Evolutionary conservation across 2,888 invertebrate species (phyloP).

Genomic region (Uloborus plumipes): DNA sequence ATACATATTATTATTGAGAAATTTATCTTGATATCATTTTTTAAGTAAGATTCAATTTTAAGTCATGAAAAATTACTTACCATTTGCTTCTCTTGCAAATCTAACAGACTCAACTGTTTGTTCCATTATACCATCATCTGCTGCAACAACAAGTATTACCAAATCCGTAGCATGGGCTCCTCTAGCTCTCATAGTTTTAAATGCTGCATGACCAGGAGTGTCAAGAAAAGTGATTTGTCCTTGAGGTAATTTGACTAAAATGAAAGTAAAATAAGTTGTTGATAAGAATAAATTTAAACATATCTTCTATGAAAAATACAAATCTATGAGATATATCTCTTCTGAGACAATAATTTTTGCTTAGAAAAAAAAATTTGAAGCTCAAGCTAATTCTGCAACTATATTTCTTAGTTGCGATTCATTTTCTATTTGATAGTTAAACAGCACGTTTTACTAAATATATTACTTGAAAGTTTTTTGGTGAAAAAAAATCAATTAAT

Average conservation of each 20-base stretch:
- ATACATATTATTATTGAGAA: conserved; percentile 1
- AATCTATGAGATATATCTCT: too few species aligned
- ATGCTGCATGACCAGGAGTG: conserved; percentile 99
- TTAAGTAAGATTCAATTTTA: too few species aligned
- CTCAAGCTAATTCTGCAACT: too few species aligned
- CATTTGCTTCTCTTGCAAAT: conserved; percentile 84
- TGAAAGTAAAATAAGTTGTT: background rate
- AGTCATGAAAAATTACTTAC: conserved; percentile 71
- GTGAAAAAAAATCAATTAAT: too few species aligned
- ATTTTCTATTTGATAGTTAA: too few species aligned
- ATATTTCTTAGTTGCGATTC: too few species aligned
- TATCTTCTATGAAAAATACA: too few species aligned
- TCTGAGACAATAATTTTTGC: too few species aligned
- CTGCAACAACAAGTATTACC: conserved; percentile 95
- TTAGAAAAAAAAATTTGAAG: too few species aligned
- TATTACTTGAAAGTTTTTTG: too few species aligned
- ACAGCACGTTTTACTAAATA: too few species aligned
- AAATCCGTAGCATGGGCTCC: conserved; percentile 97
- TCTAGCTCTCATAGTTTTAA: conserved; percentile 90
- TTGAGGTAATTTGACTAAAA: conserved; percentile 78
- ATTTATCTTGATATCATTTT: too few species aligned
- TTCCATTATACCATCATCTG: conserved; percentile 98
- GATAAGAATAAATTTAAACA: background rate
- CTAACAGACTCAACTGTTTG: conserved; percentile 93
- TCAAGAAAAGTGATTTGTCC: conserved; percentile 93